Conservation (phyloP, 2,888 invertebrate species). For the Papilio demoleus region DNA sequence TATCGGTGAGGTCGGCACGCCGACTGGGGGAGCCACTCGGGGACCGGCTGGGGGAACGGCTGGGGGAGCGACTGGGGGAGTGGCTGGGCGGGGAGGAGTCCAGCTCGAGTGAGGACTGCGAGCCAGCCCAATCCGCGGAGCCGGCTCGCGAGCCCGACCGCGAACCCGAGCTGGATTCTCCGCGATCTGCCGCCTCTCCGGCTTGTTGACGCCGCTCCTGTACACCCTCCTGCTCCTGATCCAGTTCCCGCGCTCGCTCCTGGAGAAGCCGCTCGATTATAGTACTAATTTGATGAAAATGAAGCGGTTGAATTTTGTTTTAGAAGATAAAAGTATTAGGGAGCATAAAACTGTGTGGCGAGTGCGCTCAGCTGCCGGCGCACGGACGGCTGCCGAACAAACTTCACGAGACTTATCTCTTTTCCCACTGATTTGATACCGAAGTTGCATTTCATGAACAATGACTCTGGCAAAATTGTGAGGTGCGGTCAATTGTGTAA, state of each 20-base stretch:
- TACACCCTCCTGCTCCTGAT: conserved; percentile 3
- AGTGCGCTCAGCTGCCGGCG: no score
- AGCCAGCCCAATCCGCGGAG: conserved; percentile 36
- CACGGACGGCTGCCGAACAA: no score
- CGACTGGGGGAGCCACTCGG: no score
- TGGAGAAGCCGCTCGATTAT: no score
- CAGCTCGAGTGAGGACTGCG: conserved; percentile 57
- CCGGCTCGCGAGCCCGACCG: conserved; percentile 55
- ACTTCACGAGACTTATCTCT: no score
- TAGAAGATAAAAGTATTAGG: background rate
- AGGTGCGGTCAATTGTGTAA: no score
- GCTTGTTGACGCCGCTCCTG: no score
- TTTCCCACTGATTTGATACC: no score
- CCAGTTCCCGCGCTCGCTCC: background rate
- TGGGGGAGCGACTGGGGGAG: conserved; percentile 53
- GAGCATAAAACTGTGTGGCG: no score
- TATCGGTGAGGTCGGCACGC: conserved; percentile 50
- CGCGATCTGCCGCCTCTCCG: conserved; percentile 54
- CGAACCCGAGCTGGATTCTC: conserved; percentile 46
- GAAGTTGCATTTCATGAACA: no score
- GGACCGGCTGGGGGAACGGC: background rate
- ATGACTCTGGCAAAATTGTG: no score
- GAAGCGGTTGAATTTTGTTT: background rate
- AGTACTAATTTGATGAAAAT: no score
- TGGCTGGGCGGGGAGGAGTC: conserved; percentile 54